Evolutionary conservation across 2,888 invertebrate species (phyloP), one percentile per base, ranked within the genome.

Genomic region (Dolichomitus sp.): DNA sequence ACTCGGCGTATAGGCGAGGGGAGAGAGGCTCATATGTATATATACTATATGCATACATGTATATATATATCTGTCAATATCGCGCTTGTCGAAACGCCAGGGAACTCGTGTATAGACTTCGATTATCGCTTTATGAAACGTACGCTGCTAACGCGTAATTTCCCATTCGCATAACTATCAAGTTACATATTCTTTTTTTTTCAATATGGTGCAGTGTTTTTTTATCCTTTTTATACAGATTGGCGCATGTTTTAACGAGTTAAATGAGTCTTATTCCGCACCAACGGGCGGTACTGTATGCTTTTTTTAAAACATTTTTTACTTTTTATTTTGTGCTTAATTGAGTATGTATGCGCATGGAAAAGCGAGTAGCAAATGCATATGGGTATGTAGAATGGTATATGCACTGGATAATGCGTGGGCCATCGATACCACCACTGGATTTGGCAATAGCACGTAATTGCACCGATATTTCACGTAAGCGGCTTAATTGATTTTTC

Each of bases 401-500:
- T 50, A 69, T 17, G 52, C 50, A 54, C 73, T 86, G 89, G 90
- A 92, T 91, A 91, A 90, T 90, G 88, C 89, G 78, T 63, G 65
- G 88, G 85, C 88, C 87, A 91, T 91, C 90, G 90, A 92, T 91
- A 91, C 84, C 85, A 83, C 86, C 86, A 88, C 89, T 90, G 91
- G 91, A 92, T 92, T 92, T 91, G 90, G 90, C 90, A 89, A 91
- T 89, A 89, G 90, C 85, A 83, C 89, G 90, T 92, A 92, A 93
- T 93, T 92, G 90, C 90, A 81, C 78, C 90, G 89, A 92, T 93
- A 93, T 92, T 91, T 91, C 91, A 93, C 88, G 88, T 90, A 89
- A 91, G 89, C 91, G 88, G 89, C 87, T 91, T 92, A 91, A 93
- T 93, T 92, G 92, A 92, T 92, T 92, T 93, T 89, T 89, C 88